A percentile compares a stretch with the other conserved stretches of the same genome.
These are phyloP conservation scores for Diaperis boleti DNA, from an alignment of 2,888 invertebrate species.

Conservation along the genomic window DNA sequence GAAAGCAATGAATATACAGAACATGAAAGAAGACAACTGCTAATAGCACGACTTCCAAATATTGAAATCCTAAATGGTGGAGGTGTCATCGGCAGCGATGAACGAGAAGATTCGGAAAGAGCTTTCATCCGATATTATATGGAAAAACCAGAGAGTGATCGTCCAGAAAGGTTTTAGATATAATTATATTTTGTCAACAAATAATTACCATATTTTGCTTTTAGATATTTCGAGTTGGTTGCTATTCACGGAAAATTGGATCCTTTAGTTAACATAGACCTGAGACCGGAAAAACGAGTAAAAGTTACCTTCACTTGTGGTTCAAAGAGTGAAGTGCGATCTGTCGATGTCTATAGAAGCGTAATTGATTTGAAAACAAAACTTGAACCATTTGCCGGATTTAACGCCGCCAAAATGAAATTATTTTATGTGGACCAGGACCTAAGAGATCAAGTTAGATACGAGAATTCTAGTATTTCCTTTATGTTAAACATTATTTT, in stretches of 20 bases:
- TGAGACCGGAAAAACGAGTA: conserved; percentile 87
- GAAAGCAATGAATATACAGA: conserved; percentile 86
- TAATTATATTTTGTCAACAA: not conserved
- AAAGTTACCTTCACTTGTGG: conserved; percentile 88
- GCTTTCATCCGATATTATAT: conserved; percentile 94
- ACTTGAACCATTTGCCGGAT: conserved; percentile 83
- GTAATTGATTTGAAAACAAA: conserved; percentile 86
- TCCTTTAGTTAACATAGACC: conserved; percentile 89
- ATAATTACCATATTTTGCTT: conserved; percentile 48
- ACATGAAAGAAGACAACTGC: conserved; percentile 87
- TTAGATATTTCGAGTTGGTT: conserved; percentile 84
- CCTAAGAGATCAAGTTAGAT: conserved; percentile 68
- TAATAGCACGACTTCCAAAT: conserved; percentile 89
- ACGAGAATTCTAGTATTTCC: not conserved
- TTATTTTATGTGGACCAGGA: conserved; percentile 91
- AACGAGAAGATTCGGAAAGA: conserved; percentile 92
- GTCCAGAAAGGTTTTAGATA: conserved; percentile 77
- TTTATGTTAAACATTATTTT: not conserved
- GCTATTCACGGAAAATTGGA: conserved; percentile 90
- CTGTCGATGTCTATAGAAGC: conserved; percentile 83
- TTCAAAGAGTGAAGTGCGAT: conserved; percentile 78
- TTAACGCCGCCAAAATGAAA: conserved; percentile 87
- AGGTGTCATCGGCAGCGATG: conserved; percentile 83
- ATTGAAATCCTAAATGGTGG: conserved; percentile 91
- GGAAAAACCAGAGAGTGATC: conserved; percentile 86